A percentile compares a stretch with the other conserved stretches of the same genome.
These are phyloP conservation scores for Uropsilus gracilis DNA, from an alignment of 2,113 vertebrate genomes.

Conservation along the genomic window DNA sequence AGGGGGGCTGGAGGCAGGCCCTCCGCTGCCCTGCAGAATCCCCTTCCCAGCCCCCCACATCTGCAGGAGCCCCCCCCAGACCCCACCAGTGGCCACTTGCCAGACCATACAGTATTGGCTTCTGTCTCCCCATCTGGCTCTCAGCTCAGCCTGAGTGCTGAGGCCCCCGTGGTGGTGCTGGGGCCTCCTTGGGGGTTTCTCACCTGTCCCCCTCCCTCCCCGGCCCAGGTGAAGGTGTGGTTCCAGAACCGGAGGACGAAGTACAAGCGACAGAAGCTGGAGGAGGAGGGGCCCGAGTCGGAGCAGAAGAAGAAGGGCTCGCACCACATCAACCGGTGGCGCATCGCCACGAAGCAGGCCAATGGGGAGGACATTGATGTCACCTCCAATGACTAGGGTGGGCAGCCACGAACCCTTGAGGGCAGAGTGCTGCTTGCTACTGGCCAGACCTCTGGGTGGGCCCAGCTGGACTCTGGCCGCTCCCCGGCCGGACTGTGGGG, in stretches of 20 bases:
- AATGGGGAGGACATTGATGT: conserved; percentile 96
- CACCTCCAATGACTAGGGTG: conserved; percentile 93
- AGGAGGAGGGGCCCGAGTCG: conserved; percentile 96
- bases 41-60: not conserved
- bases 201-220: conserved; percentile 72
- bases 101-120: not conserved
- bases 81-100: not conserved
- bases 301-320: conserved; percentile 98
- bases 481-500: conserved; percentile 56
- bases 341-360: conserved; percentile 96
- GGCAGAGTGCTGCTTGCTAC: conserved; percentile 69
- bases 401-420: conserved; percentile 65
- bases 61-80: not conserved
- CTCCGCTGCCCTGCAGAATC: not conserved
- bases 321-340: conserved; percentile 98
- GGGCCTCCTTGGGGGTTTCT: conserved; percentile 51
- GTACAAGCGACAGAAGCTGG: conserved; percentile 98
- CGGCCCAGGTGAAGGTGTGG: conserved; percentile 97
- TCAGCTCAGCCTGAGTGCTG: not conserved
- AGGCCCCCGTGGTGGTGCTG: not conserved
- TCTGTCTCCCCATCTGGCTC: not conserved
- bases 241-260: conserved; percentile 99
- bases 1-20: not conserved
- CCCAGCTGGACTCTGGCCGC: conserved; percentile 74
- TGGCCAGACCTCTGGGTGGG: conserved; percentile 51